phyloP scores from a whole-genome alignment of 2,113 vertebrate species.

The Raja brachyura region DNA sequence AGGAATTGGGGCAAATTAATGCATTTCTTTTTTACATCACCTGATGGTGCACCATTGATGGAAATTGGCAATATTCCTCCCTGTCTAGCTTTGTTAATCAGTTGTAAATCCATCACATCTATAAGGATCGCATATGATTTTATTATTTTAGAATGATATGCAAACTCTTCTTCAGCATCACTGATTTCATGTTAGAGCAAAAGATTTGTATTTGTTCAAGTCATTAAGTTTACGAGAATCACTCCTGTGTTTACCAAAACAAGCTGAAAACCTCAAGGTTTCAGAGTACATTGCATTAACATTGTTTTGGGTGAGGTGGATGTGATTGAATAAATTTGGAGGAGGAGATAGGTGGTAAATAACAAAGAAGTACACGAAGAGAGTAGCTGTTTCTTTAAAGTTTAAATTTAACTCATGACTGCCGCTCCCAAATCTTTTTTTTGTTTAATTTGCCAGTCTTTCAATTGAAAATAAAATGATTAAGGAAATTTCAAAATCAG shows the following conservation, averaged over 20 bases:
- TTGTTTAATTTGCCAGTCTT: not conserved
- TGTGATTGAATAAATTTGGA: not conserved
- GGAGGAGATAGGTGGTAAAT: not conserved
- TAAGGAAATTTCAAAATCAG: not conserved
- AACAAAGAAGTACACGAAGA: not conserved
- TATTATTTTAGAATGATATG: not conserved
- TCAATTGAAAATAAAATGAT: not conserved
- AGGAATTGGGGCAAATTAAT: not conserved
- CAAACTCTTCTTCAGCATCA: not conserved
- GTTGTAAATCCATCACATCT: not conserved
- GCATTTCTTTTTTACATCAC: not conserved
- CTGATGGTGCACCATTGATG: not conserved
- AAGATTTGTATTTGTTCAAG: not conserved
- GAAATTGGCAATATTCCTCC: not conserved
- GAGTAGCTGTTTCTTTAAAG: not conserved
- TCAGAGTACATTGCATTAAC: not conserved
- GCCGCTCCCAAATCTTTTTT: not conserved
- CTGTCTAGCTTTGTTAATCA: not conserved
- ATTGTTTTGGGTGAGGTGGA: not conserved
- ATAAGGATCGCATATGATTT: not conserved
- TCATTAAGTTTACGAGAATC: not conserved
- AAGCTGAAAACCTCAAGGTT: not conserved
- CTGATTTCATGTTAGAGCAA: not conserved
- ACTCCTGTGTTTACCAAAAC: too few relatives aligned
- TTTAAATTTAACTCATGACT: not conserved